A percentile compares a stretch with the other conserved stretches of the same genome.
Evolutionary conservation across 2,113 vertebrate species (phyloP).

Genomic region (Cyrtonyx montezumae): DNA sequence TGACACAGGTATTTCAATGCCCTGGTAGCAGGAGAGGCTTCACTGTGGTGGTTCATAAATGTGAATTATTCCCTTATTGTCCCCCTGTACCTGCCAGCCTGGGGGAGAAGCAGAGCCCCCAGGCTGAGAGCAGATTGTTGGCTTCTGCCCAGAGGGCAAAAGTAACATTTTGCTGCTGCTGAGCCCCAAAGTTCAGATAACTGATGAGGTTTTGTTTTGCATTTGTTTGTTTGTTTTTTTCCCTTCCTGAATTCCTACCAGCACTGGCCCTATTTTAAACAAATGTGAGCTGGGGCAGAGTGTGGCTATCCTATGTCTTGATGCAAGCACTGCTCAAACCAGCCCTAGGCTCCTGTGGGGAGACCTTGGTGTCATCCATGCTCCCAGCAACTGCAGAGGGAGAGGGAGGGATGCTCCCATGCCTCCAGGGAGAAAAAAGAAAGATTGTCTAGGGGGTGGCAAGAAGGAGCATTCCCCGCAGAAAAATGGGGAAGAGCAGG

Average conservation of each 20-base stretch:
- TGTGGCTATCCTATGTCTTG: background rate
- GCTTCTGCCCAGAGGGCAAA: background rate
- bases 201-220: background rate
- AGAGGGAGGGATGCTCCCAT: background rate
- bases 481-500: background rate
- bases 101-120: background rate
- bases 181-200: background rate
- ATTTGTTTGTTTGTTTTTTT: background rate
- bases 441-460: background rate
- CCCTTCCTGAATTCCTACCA: background rate
- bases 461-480: fast-evolving
- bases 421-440: fast-evolving
- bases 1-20: background rate
- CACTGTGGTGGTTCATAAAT: background rate
- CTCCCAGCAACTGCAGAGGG: background rate
- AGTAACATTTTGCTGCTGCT: background rate
- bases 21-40: background rate
- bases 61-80: background rate
- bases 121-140: background rate
- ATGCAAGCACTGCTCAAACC: background rate
- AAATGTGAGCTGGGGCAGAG: background rate
- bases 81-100: background rate
- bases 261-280: background rate
- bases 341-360: background rate
- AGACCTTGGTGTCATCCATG: background rate